Evolutionary conservation across 2,888 invertebrate species (phyloP), one percentile per base, ranked within the genome.

Genomic region (Silvanus unidentatus): DNA sequence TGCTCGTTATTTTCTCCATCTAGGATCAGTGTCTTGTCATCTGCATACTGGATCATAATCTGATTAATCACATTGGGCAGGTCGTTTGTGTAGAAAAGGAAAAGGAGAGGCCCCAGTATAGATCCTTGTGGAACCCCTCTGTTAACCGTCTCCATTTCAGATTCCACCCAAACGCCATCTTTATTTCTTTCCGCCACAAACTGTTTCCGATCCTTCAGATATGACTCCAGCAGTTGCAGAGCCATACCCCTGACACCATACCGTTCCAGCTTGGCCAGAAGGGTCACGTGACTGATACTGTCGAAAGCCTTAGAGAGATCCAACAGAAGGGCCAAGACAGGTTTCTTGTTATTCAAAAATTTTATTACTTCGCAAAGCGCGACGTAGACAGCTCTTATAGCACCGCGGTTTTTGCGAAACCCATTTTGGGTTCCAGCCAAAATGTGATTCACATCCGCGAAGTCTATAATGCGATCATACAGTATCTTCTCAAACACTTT

Each of bases 281-380:
- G 22, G 5, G 14, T 27, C 0, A 13, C 27, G 35, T 42, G 39
- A 8, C 38, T 39, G n/a, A 46, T 34, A 16, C 16, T 28, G 28
- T 43, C 46, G 13, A 46, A 46, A 6, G 46, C 42, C 27, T 46
- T 46, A 13, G 42, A 36, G 13, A 46, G 39, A 16, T 46, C 46
- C 1, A 43, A 16, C n/a, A 43, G 39, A 16, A 43, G 27, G 12
- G 29, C 28, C 11, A 13, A 30, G 5, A 42, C 8, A 13, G 10
- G 15, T 37, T 37, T 37, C 3, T 37, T 4, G 3, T 37, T n/a
- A 16, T 37, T 37, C 14, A 4, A 13, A n/a, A 5, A 11, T 5
- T 13, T 13, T 9, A 37, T 13, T 3, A 37, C 15, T 9, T 37
- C n/a, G 16, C 10, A n/a, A 37, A 37, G 15, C 3, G 37, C 37